These are phyloP conservation scores for Pristionchus arcanus DNA, from an alignment of 2,888 invertebrate genomes.

Conservation along the genomic window DNA sequence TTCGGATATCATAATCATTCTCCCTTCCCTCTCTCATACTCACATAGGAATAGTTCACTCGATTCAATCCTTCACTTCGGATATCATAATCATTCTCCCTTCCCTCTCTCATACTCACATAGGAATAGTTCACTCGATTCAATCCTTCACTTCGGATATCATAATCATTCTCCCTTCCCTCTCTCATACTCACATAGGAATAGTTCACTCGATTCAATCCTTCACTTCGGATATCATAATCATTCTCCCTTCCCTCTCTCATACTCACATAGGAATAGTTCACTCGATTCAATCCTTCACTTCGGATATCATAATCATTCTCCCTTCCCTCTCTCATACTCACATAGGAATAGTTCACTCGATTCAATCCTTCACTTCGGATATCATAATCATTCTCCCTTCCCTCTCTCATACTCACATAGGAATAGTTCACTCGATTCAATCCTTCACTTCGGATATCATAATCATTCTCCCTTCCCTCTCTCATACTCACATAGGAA, in stretches of 20 bases:
- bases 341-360: constrained; percentile 69
- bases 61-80: neutral
- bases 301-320: neutral
- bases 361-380: neutral
- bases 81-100: neutral
- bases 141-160: neutral
- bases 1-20: neutral
- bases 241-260: neutral
- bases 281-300: neutral
- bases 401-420: constrained; percentile 61
- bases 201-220: constrained; percentile 57
- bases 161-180: neutral
- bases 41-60: constrained; percentile 69
- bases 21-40: constrained; percentile 39
- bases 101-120: constrained; percentile 61
- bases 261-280: constrained; percentile 70
- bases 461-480: neutral
- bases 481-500: constrained; percentile 66
- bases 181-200: constrained; percentile 66
- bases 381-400: neutral
- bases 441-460: neutral
- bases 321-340: constrained; percentile 39
- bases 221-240: neutral
- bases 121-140: constrained; percentile 63
- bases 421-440: constrained; percentile 63